Base-by-base conservation (phyloP, 2,797 vertebrate genomes). In the Trematomus bernacchii region DNA sequence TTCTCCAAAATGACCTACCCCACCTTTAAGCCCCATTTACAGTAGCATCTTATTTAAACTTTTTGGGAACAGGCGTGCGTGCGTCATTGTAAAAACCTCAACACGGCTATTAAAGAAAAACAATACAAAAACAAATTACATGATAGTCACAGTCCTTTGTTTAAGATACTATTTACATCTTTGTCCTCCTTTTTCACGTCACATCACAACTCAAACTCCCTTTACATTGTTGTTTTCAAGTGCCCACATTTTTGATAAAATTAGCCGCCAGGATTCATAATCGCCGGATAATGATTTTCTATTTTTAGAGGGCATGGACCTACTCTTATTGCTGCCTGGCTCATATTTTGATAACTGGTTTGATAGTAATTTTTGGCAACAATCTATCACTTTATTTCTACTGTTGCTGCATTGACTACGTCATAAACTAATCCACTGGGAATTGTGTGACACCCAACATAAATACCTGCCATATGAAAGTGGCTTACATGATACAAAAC, bases 111-210 rank as follows among this genome's bases (percentile, higher is more conserved):
- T 30, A 65, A 85, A 87, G 58, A 80, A 82, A 90, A 85, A 77
- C 63, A 67, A 65, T 83, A 89, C 83, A 87, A 89, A 94, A 89
- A 87, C 52, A 83, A 88, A 86, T 66, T 80, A 92, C 90, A 92
- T 92, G 89, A 90, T 91, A 80, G 87, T 94, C 90, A 94, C 92
- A 93, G 90, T 93, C 87, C 87, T 91, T 86, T 83, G 80, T 89
- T 88, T 85, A 74, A 80, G 85, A 89, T 87, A 86, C 76, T 93
- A 93, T 91, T 90, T 93, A 94, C 92, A 94, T 91, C 87, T 91
- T 91, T 89, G 84, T 86, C 78, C 83, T 89, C 60, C 83, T 83
- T 83, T 75, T 63, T 80, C 43, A 69, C 47, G n/a, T 73, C 55
- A 44, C 50, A 76, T 70, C 73, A 80, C 73, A 75, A 82, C 50